Percentiles rank a stretch among this genome's conserved stretches.
These are phyloP conservation scores for Strix aluco DNA, from an alignment of 2,113 vertebrate genomes.

Conservation along the genomic window DNA sequence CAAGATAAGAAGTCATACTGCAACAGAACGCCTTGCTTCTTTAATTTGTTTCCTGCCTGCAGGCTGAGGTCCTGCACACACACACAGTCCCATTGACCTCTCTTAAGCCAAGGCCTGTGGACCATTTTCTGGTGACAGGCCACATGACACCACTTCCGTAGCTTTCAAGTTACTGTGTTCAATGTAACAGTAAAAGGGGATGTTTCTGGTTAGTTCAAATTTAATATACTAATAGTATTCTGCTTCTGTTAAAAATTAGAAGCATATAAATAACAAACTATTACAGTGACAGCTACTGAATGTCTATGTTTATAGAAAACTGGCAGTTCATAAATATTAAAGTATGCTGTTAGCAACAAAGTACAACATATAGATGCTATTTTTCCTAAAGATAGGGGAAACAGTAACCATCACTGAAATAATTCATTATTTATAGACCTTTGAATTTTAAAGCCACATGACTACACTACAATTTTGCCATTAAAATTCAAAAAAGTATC, in stretches of 20 bases:
- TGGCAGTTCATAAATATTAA: constrained; percentile 56
- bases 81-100: neutral
- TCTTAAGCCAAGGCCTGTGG: neutral
- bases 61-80: neutral
- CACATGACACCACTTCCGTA: neutral
- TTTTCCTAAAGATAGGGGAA: constrained; percentile 38
- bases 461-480: constrained; percentile 1
- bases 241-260: constrained; percentile 27
- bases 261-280: constrained; percentile 33
- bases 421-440: constrained; percentile 61
- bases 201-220: neutral
- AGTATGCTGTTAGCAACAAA: constrained; percentile 30
- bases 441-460: constrained; percentile 47
- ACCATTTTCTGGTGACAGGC: neutral
- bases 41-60: neutral
- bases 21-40: neutral
- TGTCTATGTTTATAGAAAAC: constrained; percentile 31
- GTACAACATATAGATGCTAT: constrained; percentile 45
- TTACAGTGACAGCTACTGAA: constrained; percentile 1
- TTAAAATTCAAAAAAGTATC: constrained; percentile 52
- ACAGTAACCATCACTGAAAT: constrained; percentile 32
- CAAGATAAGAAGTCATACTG: neutral
- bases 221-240: constrained; percentile 1
- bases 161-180: neutral
- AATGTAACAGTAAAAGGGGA: neutral